phyloP scores from a whole-genome alignment of 2,113 vertebrate genomes.

The Phyllostomus discolor region DNA sequence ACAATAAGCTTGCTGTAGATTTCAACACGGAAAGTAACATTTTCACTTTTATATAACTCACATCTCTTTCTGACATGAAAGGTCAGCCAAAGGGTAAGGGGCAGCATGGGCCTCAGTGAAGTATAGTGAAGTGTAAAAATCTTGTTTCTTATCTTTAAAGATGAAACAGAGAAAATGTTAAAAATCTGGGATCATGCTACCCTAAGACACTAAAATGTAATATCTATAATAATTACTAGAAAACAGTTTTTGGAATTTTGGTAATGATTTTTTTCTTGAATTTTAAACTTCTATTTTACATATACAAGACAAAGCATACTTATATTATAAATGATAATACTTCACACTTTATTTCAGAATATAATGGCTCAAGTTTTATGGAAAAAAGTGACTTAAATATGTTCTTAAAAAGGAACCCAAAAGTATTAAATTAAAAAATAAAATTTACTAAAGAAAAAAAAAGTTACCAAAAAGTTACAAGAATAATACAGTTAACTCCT shows the following conservation, averaged over 20 bases:
- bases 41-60: background rate
- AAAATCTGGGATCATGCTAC: background rate
- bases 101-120: background rate
- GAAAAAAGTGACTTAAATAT: background rate
- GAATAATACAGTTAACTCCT: background rate
- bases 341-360: slow-evolving; percentile 38
- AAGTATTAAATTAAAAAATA: slow-evolving; percentile 14
- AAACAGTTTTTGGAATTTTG: background rate
- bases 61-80: background rate
- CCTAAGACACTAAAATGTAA: background rate
- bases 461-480: background rate
- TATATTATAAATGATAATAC: background rate
- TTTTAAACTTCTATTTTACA: slow-evolving; percentile 26
- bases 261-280: slow-evolving; percentile 11
- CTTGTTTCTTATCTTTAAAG: background rate
- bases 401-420: background rate
- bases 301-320: background rate
- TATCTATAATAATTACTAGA: background rate
- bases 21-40: background rate
- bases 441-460: background rate
- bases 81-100: background rate
- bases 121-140: background rate
- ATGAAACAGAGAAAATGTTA: background rate
- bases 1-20: background rate
- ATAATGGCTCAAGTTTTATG: slow-evolving; percentile 7